These are phyloP conservation scores for Abramis brama DNA, from an alignment of 2,113 vertebrate genomes.

Conservation along the genomic window DNA sequence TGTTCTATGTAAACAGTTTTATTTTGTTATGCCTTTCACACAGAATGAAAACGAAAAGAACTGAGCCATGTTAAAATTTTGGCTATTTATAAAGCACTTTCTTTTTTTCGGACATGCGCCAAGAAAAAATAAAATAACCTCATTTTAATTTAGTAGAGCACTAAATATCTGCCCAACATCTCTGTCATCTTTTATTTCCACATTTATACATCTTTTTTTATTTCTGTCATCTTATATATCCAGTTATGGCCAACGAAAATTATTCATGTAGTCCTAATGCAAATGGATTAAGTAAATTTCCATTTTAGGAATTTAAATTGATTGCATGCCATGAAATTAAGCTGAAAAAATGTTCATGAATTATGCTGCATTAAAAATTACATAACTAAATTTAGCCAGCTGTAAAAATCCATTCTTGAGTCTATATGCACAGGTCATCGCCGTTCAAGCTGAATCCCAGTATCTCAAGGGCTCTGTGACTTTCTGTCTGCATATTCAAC, in stretches of 20 bases:
- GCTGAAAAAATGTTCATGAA: not conserved
- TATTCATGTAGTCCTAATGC: slow-evolving; percentile 13
- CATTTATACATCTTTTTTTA: no score
- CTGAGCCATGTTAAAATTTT: not conserved
- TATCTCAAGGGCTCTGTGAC: not conserved
- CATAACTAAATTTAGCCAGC: not conserved
- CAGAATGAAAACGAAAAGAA: not conserved
- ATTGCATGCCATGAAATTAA: slow-evolving; percentile 1
- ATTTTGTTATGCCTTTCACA: not conserved
- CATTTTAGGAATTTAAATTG: not conserved
- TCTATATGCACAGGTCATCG: not conserved
- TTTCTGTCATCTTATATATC: not conserved
- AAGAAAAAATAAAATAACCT: not conserved
- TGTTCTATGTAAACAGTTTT: not conserved
- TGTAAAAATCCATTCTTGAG: not conserved
- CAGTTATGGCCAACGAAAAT: not conserved
- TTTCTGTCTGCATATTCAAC: slow-evolving; percentile 14
- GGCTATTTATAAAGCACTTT: not conserved
- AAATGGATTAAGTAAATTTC: slow-evolving; percentile 7
- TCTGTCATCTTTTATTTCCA: not conserved
- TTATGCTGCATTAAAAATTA: not conserved
- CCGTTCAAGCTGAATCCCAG: not conserved
- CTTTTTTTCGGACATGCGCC: not conserved
- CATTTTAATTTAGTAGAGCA: not conserved
- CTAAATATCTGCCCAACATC: not conserved